Evolutionary conservation across 2,113 vertebrate genomes (phyloP).

Genomic region (Irena cyanogastra): DNA sequence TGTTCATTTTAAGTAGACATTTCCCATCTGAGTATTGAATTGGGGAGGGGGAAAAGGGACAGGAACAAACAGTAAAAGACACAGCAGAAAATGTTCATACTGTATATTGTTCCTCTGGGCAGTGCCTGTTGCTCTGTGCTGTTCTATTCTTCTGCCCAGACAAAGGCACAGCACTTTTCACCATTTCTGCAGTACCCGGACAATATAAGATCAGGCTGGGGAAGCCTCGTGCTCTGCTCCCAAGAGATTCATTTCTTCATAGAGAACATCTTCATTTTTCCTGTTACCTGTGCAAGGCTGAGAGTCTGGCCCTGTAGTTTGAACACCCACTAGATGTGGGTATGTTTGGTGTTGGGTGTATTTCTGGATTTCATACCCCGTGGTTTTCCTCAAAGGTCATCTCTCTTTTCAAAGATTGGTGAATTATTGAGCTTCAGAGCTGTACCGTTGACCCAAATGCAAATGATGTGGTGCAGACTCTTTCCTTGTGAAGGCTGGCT

Average conservation of each 20-base stretch:
- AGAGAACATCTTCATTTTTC: not conserved
- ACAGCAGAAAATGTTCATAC: not conserved
- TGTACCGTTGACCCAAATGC: not conserved
- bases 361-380: not conserved
- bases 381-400: not conserved
- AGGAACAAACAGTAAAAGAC: not conserved
- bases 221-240: accelerated
- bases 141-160: not conserved
- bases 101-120: not conserved
- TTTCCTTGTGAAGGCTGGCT: not conserved
- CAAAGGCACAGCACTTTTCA: not conserved
- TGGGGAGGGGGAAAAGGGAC: accelerated
- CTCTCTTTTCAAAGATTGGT: not conserved
- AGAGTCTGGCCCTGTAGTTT: not conserved
- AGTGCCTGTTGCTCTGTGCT: not conserved
- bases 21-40: not conserved
- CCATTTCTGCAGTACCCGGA: not conserved
- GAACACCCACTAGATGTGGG: not conserved
- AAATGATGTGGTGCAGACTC: not conserved
- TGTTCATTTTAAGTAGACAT: not conserved
- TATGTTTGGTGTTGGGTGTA: not conserved
- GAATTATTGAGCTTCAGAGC: not conserved
- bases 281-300: not conserved
- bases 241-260: not conserved
- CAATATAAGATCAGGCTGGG: not conserved